Base-by-base conservation (phyloP, 2,113 vertebrate species). In the Petrocephalus zakoni region DNA sequence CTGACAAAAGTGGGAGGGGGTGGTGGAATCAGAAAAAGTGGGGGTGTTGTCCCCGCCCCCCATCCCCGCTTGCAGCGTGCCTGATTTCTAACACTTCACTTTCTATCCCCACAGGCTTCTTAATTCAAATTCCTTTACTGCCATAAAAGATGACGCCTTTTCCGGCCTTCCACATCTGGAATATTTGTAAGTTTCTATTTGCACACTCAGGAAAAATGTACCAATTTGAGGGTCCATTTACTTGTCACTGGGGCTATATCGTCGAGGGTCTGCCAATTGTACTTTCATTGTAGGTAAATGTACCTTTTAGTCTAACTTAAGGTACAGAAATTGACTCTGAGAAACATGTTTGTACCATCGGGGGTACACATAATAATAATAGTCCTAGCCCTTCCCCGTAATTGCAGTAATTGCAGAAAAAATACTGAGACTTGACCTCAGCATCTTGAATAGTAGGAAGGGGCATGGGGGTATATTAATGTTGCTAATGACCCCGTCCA, bases 111-210 rank as follows among this genome's bases (percentile, higher is more conserved):
- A 90, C 95, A 99, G 98, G 86, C 95, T 99, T 93, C 95, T 99
- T 90, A 99, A 98, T 96, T 97, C 98, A 90, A 99, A 99, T 93
- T 97, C 97, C 87, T 96, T 99, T 92, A 97, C 97, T 4, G 91
- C 95, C 92, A 98, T 99, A 92, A 96, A 97, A 90, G 98, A 99
- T 61, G 97, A 99, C 90, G 97, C 98, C 6, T 99, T 99, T 90
- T 96, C 96, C 90, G 98, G 98, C 49, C 97, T 99, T 89, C 97
- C 97, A 91, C 98, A 97, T 92, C 96, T 99, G 0, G 98, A 99
- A 90, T 99, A 99, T 94, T 92, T 99, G 98, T 99, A 94, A 99
- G 98, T 98, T 90, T 49, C 90, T 89, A 10, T 19, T 85, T 75
- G 15, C 21, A 2, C 42, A 22, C 9, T 11, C 25, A n/a, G 25